A percentile compares a stretch with the other conserved stretches of the same genome.
These are phyloP conservation scores for Odontophorus gujanensis DNA, from an alignment of 2,113 vertebrate species.

Conservation along the genomic window DNA sequence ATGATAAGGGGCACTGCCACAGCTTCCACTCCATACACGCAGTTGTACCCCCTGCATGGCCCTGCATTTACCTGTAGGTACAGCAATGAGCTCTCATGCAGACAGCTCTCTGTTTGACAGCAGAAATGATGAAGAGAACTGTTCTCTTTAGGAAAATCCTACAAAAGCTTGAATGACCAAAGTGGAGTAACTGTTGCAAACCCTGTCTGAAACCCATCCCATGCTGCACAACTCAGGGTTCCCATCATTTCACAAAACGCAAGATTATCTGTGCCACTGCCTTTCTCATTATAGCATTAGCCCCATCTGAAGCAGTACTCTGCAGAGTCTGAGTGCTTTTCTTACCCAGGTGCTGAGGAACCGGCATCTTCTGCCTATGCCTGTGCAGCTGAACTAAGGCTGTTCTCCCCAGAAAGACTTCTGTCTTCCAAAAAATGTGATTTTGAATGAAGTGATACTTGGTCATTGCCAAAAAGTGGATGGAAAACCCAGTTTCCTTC, in stretches of 20 bases:
- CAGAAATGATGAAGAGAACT: background rate
- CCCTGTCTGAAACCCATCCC: background rate
- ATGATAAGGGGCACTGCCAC: background rate
- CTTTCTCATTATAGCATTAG: background rate
- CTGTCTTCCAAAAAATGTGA: background rate
- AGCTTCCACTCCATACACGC: background rate
- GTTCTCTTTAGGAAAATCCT: background rate
- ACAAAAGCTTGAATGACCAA: background rate
- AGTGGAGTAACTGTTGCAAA: background rate
- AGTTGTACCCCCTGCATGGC: background rate
- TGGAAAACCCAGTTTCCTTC: background rate
- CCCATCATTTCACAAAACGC: background rate
- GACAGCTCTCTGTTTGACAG: background rate
- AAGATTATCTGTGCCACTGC: background rate
- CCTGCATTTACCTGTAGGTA: background rate
- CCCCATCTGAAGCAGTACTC: background rate
- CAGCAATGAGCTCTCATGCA: background rate
- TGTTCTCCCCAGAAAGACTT: accelerated
- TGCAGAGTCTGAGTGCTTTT: background rate
- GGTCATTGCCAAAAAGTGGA: background rate
- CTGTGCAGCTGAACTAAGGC: background rate
- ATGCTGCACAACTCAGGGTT: accelerated
- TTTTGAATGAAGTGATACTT: background rate
- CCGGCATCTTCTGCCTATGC: background rate
- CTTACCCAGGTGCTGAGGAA: background rate